Base-by-base conservation (phyloP, 2,888 invertebrate genomes). In the Brenthis daphne region DNA sequence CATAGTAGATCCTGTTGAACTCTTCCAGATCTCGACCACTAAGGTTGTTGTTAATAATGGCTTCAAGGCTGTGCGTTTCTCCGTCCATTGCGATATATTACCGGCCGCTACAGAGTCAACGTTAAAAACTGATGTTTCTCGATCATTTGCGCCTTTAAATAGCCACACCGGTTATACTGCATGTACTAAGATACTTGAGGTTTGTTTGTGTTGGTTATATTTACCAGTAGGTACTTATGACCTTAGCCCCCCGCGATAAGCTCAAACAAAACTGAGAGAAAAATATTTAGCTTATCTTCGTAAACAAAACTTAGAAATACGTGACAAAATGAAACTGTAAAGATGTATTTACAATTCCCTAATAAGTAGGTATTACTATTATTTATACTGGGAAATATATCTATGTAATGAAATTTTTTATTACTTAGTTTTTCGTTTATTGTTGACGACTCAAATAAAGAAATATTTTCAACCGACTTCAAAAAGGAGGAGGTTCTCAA, bases 1-100 rank as follows among this genome's bases (percentile, higher is more conserved):
- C 92, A 69, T 86, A 92, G 75, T 92, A 86, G 71, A 92, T 92
- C 69, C 92, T 84, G 78, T 92, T 92, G 76, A 91, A 92, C 75
- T 92, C 92, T 2, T 90, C 88, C 50, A 92, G 85, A 74, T 92
- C 92, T 6, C 82, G 82, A 2, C 92, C 88, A 68, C 77, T 86
- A 33, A 92, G 87, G 79, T 88, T 92, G 76, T 87, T 90, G 74
- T 88, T 86, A 73, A 92, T 77, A 72, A 92, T 87, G 13, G 87
- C 77, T 78, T 92, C 92, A 53, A 92, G 83, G 77, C 92, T 92
- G 37, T 81, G 85, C 12, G 92, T 90, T 85, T 92, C 88, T 78
- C 85, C 85, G 65, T 92, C 92, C 92, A 92, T 74, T 54, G 65
- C 60, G 51, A 60, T 50, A 57, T 57, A 56, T 65, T 60, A 78